A percentile compares a stretch with the other conserved stretches of the same genome.
These are phyloP conservation scores for Mesorhabditis belari DNA, from an alignment of 2,888 invertebrate species.

Conservation along the genomic window DNA sequence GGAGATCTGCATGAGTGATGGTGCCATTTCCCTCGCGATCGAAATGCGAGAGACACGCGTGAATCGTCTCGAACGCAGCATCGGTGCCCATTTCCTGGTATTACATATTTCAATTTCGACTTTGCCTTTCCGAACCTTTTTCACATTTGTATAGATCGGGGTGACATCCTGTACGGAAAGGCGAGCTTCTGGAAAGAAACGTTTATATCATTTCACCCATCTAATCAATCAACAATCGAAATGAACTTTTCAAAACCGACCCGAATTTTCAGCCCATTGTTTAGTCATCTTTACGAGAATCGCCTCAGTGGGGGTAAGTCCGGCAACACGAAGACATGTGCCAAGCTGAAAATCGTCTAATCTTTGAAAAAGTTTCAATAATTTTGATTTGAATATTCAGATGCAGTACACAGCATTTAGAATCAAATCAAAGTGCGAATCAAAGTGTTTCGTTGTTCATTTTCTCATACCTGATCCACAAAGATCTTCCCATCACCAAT, in stretches of 20 bases:
- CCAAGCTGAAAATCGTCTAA: not conserved
- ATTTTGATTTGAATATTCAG: too few species aligned
- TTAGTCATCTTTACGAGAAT: not conserved
- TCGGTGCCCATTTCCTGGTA: not conserved
- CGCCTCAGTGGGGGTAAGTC: not conserved
- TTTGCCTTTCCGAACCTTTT: not conserved
- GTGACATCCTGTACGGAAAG: not conserved
- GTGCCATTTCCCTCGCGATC: not conserved
- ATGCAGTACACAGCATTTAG: too few species aligned
- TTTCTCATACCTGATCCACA: not conserved
- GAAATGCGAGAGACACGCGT: not conserved
- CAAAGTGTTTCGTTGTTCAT: too few species aligned
- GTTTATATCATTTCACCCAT: not conserved
- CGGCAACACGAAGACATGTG: not conserved
- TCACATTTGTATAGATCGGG: not conserved
- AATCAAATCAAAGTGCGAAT: too few species aligned
- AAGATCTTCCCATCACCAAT: not conserved
- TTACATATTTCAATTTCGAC: not conserved
- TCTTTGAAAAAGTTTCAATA: not conserved
- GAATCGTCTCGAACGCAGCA: not conserved
- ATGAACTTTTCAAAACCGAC: too few species aligned
- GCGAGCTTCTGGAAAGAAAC: not conserved
- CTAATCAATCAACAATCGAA: too few species aligned
- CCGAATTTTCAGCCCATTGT: not conserved
- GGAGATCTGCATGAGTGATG: not conserved